Evolutionary conservation across 2,797 vertebrate species (phyloP).

Genomic region (Prionace glauca): DNA sequence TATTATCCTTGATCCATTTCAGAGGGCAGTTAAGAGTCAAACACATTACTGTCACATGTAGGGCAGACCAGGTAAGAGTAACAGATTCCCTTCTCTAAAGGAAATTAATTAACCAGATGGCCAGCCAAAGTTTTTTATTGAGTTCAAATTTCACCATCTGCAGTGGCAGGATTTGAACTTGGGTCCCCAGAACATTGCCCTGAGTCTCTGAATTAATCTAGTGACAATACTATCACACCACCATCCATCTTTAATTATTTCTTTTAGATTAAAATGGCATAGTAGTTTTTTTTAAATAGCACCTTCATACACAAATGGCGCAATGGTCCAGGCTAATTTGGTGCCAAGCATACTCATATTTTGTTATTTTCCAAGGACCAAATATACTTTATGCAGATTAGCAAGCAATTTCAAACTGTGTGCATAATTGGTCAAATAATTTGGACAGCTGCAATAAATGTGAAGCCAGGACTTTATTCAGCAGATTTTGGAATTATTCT

Average conservation of each 20-base stretch:
- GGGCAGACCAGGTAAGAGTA: too few species aligned
- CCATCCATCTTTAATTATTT: neutral
- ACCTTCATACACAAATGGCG: neutral
- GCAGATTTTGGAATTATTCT: neutral
- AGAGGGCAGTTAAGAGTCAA: too few species aligned
- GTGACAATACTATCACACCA: too few species aligned
- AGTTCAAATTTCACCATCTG: too few species aligned
- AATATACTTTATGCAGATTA: neutral
- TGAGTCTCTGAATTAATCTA: too few species aligned
- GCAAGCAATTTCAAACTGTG: neutral
- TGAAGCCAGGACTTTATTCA: conserved; percentile 30
- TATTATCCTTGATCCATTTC: too few species aligned
- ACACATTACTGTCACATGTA: too few species aligned
- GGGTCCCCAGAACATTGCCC: too few species aligned
- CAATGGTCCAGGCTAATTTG: neutral
- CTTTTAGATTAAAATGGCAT: neutral
- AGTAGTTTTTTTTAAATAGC: neutral
- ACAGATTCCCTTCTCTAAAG: too few species aligned
- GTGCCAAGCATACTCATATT: neutral
- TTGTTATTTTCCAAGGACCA: neutral
- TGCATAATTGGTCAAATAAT: neutral
- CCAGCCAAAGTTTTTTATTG: too few species aligned
- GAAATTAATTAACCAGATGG: too few species aligned
- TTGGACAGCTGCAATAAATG: neutral
- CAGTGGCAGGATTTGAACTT: too few species aligned